These are phyloP conservation scores for Eudasyphora cyanicolor DNA, from an alignment of 2,888 invertebrate species.

Conservation along the genomic window DNA sequence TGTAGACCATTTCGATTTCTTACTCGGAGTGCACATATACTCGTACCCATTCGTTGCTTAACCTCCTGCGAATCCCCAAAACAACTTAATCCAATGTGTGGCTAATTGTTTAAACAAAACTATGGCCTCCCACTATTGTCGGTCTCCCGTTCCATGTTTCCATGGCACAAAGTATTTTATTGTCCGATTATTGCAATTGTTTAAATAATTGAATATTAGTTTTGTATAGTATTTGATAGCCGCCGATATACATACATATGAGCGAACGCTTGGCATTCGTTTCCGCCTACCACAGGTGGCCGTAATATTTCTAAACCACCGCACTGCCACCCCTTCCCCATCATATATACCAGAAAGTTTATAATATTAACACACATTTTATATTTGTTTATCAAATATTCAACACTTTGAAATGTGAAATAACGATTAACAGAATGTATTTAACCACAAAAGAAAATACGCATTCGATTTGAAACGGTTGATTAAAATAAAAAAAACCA, in stretches of 20 bases:
- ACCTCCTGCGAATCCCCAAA: not conserved
- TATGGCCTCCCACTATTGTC: too few species aligned
- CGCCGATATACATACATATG: not conserved
- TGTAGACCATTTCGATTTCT: too few species aligned
- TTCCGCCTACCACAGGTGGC: slow-evolving; percentile 22
- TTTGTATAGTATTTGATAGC: not conserved
- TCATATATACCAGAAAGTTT: too few species aligned
- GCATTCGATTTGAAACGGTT: too few species aligned
- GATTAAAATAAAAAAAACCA: too few species aligned
- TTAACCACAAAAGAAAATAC: not conserved
- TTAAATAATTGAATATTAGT: slow-evolving; percentile 40
- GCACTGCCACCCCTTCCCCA: too few species aligned
- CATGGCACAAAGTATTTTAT: too few species aligned
- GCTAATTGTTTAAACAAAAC: not conserved
- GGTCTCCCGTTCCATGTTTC: too few species aligned
- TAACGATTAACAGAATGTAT: not conserved
- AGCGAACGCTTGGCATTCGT: not conserved
- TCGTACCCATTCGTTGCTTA: not conserved
- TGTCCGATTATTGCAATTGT: slow-evolving; percentile 31
- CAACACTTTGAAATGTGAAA: slow-evolving; percentile 30
- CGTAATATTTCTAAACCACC: slow-evolving; percentile 10
- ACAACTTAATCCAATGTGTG: not conserved
- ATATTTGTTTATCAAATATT: slow-evolving; percentile 44
- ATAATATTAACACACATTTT: slow-evolving; percentile 37
- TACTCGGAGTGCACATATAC: too few species aligned